These are phyloP conservation scores for Eretmocerus hayati DNA, from an alignment of 2,888 invertebrate species.

Conservation along the genomic window DNA sequence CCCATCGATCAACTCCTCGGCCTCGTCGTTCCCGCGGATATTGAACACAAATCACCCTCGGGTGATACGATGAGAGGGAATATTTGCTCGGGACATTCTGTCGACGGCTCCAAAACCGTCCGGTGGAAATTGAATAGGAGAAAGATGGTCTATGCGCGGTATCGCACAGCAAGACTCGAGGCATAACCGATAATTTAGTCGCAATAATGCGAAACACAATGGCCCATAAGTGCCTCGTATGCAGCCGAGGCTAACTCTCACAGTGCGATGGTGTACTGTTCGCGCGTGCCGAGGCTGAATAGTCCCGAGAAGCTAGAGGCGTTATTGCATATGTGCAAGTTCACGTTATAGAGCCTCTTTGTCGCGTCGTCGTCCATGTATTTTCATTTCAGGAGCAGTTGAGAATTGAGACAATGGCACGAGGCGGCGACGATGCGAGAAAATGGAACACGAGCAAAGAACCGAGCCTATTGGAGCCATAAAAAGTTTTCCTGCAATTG, in stretches of 20 bases:
- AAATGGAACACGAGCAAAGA: too few species aligned
- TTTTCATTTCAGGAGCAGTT: too few species aligned
- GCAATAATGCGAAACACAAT: slow-evolving; percentile 23
- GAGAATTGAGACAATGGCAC: too few species aligned
- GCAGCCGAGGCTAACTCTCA: slow-evolving; percentile 6
- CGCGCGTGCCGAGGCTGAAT: not conserved
- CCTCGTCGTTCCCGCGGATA: too few species aligned
- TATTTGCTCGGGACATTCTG: slow-evolving; percentile 4
- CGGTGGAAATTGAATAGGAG: slow-evolving; percentile 8
- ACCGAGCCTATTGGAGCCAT: too few species aligned
- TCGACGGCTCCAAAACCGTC: not conserved
- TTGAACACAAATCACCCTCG: not conserved
- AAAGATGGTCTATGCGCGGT: not conserved
- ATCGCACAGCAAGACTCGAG: not conserved
- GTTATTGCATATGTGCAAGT: slow-evolving; percentile 2
- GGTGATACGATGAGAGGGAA: not conserved
- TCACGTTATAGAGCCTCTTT: not conserved
- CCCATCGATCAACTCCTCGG: too few species aligned
- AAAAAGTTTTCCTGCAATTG: too few species aligned
- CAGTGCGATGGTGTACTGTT: not conserved
- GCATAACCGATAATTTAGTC: slow-evolving; percentile 24
- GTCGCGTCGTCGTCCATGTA: too few species aligned
- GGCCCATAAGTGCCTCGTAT: slow-evolving; percentile 6
- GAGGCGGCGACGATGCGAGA: too few species aligned
- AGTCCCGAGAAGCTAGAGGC: not conserved